Evolutionary conservation across 2,113 vertebrate species (phyloP).

Genomic region (Sula dactylatra): DNA sequence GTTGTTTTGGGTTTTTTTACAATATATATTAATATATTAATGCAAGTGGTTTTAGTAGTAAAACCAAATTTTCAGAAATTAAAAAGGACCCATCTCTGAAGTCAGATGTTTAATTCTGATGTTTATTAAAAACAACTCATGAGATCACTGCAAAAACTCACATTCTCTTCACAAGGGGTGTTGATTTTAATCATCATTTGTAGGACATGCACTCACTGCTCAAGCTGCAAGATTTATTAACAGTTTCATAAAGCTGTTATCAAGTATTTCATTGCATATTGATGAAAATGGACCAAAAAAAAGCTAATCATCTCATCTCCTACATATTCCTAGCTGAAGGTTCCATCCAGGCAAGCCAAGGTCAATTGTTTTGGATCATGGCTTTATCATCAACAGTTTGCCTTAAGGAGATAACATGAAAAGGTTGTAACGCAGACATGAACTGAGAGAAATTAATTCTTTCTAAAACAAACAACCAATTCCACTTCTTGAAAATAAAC

Average conservation of each 20-base stretch:
- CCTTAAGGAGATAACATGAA: not conserved
- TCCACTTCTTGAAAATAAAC: not conserved
- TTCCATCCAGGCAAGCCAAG: not conserved
- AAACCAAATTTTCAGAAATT: not conserved
- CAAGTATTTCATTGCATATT: not conserved
- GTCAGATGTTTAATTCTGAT: not conserved
- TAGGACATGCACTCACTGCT: not conserved
- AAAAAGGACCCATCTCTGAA: not conserved
- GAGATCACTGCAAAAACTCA: not conserved
- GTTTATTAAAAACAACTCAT: not conserved
- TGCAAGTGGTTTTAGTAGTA: not conserved
- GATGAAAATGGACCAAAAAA: not conserved
- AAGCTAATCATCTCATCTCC: not conserved
- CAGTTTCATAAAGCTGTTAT: not conserved
- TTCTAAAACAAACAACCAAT: not conserved
- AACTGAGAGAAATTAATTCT: not conserved
- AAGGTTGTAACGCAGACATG: not conserved
- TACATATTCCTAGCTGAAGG: not conserved
- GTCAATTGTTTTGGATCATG: not conserved
- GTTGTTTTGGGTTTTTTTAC: not conserved
- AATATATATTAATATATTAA: not conserved
- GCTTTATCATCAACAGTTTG: not conserved
- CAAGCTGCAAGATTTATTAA: not conserved
- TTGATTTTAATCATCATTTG: not conserved
- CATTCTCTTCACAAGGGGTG: not conserved